Evolutionary conservation across 2,113 vertebrate species (phyloP), one percentile per base, ranked within the genome.

Genomic region (Agapornis roseicollis): DNA sequence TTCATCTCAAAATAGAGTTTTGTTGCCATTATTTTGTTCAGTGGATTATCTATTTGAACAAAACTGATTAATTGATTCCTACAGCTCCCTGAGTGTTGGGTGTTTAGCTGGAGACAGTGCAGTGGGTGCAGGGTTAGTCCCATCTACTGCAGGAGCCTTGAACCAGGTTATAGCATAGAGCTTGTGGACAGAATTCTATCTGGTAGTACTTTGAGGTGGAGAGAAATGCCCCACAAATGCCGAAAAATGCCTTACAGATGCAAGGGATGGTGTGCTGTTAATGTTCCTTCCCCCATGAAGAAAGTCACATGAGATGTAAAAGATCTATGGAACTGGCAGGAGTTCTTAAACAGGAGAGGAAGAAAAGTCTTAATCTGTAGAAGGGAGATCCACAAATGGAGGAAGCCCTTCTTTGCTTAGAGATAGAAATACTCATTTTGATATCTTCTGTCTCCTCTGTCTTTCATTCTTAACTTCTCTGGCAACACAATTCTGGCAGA

Each of bases 401-500:
- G 80, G 70, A 94, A 94, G 56, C 52, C 70, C 80, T 87, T 72
- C 31, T 89, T 90, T 92, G 44, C 82, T 87, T 72, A 68, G 49
- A 89, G 85, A 71, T 49, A 76, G 52, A 80, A 80, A 94, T 89
- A 83, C 70, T 88, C 35, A 46, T 85, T 92, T 92, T 92, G 93
- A 77, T 96, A 82, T 83, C 85, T 90, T 81, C 93, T 94, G 90
- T 80, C 88, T 94, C 39, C 46, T 87, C 74, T 52, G 41, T 82
- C 87, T 92, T 95, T 95, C 96, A 96, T 95, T 95, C 96, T 96
- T 96, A 95, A 96, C 93, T 96, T 95, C 70, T 79, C 94, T 96
- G 96, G 94, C 93, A 96, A 82, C 85, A 69, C 61, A 81, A 20
- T 28, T 94, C 94, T 96, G 95, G 93, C 96, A 97, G 96, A 93